These are phyloP conservation scores for Platycheirus rosarum DNA, from an alignment of 2,888 invertebrate genomes.

Conservation along the genomic window DNA sequence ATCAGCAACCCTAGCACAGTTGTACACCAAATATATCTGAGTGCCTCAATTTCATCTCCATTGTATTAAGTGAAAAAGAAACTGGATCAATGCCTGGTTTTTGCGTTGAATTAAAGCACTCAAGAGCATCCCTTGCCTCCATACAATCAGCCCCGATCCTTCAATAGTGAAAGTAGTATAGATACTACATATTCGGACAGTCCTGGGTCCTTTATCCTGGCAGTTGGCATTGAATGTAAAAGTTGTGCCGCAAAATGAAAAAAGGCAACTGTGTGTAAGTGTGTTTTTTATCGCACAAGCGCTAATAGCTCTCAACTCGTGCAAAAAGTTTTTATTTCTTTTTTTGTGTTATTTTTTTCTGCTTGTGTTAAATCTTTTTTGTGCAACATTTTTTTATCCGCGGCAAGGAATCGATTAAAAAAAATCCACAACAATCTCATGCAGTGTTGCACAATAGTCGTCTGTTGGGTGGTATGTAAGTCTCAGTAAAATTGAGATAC, in stretches of 20 bases:
- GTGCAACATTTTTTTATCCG: neutral
- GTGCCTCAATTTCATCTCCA: neutral
- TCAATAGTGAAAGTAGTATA: neutral
- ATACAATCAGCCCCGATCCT: constrained; percentile 24
- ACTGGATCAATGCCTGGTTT: neutral
- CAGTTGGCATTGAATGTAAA: constrained; percentile 41
- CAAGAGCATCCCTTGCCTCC: constrained; percentile 1
- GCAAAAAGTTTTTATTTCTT: constrained; percentile 33
- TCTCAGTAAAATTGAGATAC: constrained; percentile 10
- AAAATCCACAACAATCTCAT: constrained; percentile 29
- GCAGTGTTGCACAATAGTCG: constrained; percentile 6
- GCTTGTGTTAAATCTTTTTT: neutral
- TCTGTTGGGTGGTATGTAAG: constrained; percentile 16
- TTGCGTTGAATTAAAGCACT: constrained; percentile 17
- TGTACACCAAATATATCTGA: no score
- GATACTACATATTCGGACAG: constrained; percentile 19
- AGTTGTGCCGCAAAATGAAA: constrained; percentile 34
- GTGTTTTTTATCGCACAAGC: constrained; percentile 25
- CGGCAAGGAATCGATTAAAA: constrained; percentile 26
- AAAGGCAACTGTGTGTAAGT: constrained; percentile 30
- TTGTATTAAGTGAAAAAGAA: constrained; percentile 26
- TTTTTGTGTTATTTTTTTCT: neutral
- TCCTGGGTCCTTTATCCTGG: constrained; percentile 5
- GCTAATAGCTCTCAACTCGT: constrained; percentile 46
- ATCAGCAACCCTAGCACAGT: neutral